Percentiles rank a stretch among this genome's conserved stretches.
Evolutionary conservation across 1,140 invertebrate species (phyloP).

Genomic region (Anastrepha ludens): DNA sequence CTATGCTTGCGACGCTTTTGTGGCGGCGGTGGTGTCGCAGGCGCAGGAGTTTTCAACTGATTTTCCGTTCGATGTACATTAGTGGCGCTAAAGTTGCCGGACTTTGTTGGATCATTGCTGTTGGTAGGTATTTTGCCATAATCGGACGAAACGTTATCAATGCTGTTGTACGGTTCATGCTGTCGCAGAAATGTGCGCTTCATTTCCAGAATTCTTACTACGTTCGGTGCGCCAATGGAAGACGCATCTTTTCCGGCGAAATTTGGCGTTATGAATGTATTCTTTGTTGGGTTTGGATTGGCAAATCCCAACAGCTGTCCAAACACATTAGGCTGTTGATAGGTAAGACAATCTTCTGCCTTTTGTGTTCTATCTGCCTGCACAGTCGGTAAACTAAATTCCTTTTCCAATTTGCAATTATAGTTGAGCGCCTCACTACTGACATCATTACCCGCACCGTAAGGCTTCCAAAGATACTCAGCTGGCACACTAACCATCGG

Average conservation of each 20-base stretch:
- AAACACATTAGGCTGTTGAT: background rate
- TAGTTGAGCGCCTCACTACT: background rate
- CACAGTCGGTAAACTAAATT: background rate
- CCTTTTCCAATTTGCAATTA: conserved; percentile 35
- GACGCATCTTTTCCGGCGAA: conserved; percentile 52
- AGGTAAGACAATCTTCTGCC: background rate
- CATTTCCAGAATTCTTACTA: conserved; percentile 68
- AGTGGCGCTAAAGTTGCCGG: background rate
- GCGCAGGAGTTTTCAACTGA: background rate
- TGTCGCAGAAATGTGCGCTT: conserved; percentile 68
- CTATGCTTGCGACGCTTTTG: background rate
- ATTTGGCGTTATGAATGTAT: background rate
- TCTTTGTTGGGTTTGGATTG: background rate
- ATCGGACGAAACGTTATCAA: background rate
- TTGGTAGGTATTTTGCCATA: background rate
- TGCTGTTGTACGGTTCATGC: conserved; percentile 56
- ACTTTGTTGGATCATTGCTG: background rate
- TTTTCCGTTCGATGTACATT: background rate
- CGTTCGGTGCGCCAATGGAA: conserved; percentile 57
- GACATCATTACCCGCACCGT: background rate
- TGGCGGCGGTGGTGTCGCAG: background rate
- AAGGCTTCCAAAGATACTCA: conserved; percentile 3
- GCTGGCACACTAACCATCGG: background rate
- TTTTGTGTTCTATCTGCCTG: background rate
- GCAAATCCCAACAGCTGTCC: background rate